Conservation (phyloP, 2,888 invertebrate species). For the Clostera curtula region DNA sequence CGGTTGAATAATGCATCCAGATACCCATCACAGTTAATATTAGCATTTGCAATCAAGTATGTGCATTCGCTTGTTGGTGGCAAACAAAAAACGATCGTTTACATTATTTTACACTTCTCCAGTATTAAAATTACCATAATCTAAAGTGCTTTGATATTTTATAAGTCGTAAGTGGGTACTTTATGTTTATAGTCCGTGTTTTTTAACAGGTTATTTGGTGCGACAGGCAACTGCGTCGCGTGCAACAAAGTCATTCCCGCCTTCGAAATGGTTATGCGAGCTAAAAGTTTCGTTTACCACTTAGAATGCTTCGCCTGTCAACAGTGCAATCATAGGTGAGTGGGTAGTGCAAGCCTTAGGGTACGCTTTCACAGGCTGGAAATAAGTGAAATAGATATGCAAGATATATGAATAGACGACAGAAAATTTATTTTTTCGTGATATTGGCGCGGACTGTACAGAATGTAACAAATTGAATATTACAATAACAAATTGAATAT, state of each 20-base stretch:
- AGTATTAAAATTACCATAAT: slow-evolving; percentile 31
- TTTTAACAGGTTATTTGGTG: slow-evolving; percentile 87
- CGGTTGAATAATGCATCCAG: no score
- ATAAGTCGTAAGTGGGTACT: slow-evolving; percentile 37
- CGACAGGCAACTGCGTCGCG: slow-evolving; percentile 92
- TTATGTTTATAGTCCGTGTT: slow-evolving; percentile 37
- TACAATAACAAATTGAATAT: no score
- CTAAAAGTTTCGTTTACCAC: slow-evolving; percentile 93
- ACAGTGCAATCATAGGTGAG: slow-evolving; percentile 94
- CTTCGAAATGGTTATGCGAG: slow-evolving; percentile 97
- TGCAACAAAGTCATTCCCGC: slow-evolving; percentile 95
- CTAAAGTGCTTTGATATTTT: slow-evolving; percentile 38
- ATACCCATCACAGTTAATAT: no score
- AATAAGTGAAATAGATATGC: no score
- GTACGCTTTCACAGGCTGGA: no score
- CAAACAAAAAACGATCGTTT: slow-evolving; percentile 4
- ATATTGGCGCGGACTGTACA: no score
- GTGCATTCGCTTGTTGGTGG: no score
- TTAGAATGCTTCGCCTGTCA: slow-evolving; percentile 96
- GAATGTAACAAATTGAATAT: no score
- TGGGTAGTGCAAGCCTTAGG: slow-evolving; percentile 3
- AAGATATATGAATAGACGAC: no score
- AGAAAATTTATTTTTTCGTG: no score
- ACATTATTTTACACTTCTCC: slow-evolving; percentile 20
- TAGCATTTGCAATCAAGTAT: no score